phyloP scores from a whole-genome alignment of 2,888 invertebrate genomes.

The Ochropleura leucogaster region DNA sequence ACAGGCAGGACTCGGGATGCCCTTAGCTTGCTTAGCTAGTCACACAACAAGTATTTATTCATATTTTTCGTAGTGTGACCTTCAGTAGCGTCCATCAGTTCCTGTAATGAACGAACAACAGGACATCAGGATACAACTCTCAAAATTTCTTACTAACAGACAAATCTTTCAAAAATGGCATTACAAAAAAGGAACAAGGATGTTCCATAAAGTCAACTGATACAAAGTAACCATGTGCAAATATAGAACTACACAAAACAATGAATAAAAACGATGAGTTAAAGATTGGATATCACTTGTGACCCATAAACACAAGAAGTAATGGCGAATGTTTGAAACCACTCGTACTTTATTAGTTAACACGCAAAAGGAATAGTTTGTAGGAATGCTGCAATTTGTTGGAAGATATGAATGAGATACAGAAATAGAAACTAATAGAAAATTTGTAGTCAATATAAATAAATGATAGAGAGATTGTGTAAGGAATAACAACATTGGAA shows the following conservation, averaged over 20 bases:
- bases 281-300: slow-evolving; percentile 16
- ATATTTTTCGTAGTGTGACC: too few species aligned
- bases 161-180: not conserved
- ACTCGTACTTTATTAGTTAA: slow-evolving; percentile 13
- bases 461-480: not conserved
- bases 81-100: too few species aligned
- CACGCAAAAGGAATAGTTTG: not conserved
- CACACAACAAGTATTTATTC: not conserved
- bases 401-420: slow-evolving; percentile 10
- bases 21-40: too few species aligned
- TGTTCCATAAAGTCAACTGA: not conserved
- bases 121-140: too few species aligned
- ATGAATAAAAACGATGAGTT: slow-evolving; percentile 3
- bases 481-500: not conserved
- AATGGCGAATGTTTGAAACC: slow-evolving; percentile 19
- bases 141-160: not conserved
- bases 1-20: not conserved
- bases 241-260: not conserved
- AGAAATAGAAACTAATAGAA: not conserved
- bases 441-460: not conserved
- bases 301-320: slow-evolving; percentile 35
- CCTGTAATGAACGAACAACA: too few species aligned
- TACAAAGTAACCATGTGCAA: slow-evolving; percentile 16
- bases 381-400: slow-evolving; percentile 12
- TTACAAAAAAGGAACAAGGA: not conserved